A percentile compares a stretch with the other conserved stretches of the same genome.
Conservation (phyloP, 2,113 vertebrate species). For the Equus przewalskii region DNA sequence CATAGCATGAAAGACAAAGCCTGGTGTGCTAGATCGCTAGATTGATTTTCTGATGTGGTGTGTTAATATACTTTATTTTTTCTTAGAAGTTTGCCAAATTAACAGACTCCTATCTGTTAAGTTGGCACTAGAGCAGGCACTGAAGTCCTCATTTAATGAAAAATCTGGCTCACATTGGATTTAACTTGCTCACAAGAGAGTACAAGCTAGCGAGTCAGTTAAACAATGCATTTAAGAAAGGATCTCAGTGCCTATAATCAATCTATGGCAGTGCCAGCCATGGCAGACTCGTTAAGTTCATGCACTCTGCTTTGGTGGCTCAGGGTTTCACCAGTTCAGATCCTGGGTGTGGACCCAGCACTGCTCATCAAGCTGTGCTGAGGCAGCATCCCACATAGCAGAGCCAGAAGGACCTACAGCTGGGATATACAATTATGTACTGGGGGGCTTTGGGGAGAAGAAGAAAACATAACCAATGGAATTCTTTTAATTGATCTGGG, state of each 20-base stretch:
- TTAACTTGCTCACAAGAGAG: neutral
- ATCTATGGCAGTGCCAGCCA: too few relatives aligned
- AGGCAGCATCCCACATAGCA: too few relatives aligned
- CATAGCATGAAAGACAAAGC: neutral
- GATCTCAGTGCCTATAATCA: neutral
- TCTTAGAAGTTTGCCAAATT: conserved; percentile 50
- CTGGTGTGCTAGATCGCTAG: neutral
- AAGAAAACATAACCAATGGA: neutral
- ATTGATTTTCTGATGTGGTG: neutral
- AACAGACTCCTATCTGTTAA: conserved; percentile 25
- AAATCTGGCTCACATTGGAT: neutral
- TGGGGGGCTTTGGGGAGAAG: too few relatives aligned
- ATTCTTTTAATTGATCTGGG: neutral
- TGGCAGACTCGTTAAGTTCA: too few relatives aligned
- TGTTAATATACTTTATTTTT: conserved; percentile 41
- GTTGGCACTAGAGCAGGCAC: conserved; percentile 62
- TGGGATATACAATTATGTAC: too few relatives aligned
- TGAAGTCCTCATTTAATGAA: conserved; percentile 58
- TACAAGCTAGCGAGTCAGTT: neutral
- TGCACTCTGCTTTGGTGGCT: too few relatives aligned
- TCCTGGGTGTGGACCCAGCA: too few relatives aligned
- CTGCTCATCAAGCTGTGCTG: too few relatives aligned
- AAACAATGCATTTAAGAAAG: neutral
- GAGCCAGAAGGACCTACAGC: too few relatives aligned
- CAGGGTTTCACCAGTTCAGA: too few relatives aligned